Evolutionary conservation across 2,888 invertebrate species (phyloP).

Genomic region (Volucella inflata): DNA sequence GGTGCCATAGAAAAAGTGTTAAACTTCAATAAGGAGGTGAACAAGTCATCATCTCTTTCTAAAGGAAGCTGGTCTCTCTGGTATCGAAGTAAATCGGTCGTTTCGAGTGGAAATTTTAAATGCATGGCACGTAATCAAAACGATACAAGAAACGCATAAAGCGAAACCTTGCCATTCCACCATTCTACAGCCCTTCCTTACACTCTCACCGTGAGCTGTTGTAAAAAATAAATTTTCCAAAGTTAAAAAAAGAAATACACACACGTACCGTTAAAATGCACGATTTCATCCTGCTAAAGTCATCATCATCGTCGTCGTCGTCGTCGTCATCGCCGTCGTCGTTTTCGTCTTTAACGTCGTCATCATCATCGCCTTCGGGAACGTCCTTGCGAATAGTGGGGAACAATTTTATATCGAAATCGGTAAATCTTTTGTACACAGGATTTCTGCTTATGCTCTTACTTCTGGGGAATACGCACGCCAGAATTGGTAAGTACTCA

Average conservation of each 20-base stretch:
- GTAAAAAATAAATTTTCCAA: constrained; percentile 19
- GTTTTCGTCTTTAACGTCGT: no score
- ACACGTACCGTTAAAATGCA: constrained; percentile 54
- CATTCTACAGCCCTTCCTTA: neutral
- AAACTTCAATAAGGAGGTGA: constrained; percentile 59
- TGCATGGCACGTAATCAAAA: constrained; percentile 72
- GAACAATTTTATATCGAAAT: constrained; percentile 71
- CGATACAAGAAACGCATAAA: constrained; percentile 63
- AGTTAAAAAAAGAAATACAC: constrained; percentile 18
- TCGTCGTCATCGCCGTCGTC: constrained; percentile 22
- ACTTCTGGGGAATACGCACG: constrained; percentile 80
- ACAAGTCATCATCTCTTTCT: constrained; percentile 49
- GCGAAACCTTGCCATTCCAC: constrained; percentile 8
- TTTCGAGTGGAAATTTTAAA: constrained; percentile 54
- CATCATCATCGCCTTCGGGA: neutral
- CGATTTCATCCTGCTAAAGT: constrained; percentile 36
- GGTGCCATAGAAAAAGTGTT: constrained; percentile 32
- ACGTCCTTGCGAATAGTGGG: constrained; percentile 61
- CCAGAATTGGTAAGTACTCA: constrained; percentile 82
- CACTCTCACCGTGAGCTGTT: neutral
- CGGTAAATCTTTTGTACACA: constrained; percentile 76
- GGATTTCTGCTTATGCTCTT: constrained; percentile 78
- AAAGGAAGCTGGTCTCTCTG: neutral
- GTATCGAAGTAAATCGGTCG: constrained; percentile 70
- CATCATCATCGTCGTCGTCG: constrained; percentile 28